Percentiles rank a stretch among this genome's conserved stretches.
phyloP scores from a whole-genome alignment of 2,113 vertebrate genomes.

The Mungos mungo region DNA sequence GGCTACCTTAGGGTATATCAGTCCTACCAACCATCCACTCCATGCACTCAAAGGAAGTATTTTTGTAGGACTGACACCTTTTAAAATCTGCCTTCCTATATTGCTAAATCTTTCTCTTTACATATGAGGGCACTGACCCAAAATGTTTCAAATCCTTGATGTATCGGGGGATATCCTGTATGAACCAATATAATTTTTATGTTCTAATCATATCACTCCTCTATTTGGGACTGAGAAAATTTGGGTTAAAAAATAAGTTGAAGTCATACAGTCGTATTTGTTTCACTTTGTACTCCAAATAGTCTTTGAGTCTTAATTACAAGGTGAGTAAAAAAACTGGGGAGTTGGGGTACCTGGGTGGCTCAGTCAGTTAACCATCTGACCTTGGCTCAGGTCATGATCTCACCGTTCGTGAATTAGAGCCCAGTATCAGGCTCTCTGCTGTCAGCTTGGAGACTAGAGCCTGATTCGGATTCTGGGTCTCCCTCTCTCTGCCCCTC shows the following conservation, averaged over 20 bases:
- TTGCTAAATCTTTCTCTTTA: neutral
- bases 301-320: neutral
- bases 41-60: neutral
- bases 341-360: no score
- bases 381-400: no score
- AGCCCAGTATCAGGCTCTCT: no score
- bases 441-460: no score
- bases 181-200: neutral
- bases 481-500: no score
- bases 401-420: no score
- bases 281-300: neutral
- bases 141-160: neutral
- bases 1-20: fast-evolving
- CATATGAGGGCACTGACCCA: neutral
- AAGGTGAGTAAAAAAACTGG: neutral
- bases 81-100: neutral
- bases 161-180: neutral
- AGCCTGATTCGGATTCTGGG: no score
- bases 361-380: no score
- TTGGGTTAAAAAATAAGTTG: neutral
- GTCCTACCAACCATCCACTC: neutral
- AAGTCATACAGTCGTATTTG: neutral
- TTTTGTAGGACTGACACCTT: neutral
- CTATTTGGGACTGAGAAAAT: neutral
- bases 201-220: neutral